Evolutionary conservation across 2,888 invertebrate species (phyloP).

Genomic region (Trachelus troglodyta): DNA sequence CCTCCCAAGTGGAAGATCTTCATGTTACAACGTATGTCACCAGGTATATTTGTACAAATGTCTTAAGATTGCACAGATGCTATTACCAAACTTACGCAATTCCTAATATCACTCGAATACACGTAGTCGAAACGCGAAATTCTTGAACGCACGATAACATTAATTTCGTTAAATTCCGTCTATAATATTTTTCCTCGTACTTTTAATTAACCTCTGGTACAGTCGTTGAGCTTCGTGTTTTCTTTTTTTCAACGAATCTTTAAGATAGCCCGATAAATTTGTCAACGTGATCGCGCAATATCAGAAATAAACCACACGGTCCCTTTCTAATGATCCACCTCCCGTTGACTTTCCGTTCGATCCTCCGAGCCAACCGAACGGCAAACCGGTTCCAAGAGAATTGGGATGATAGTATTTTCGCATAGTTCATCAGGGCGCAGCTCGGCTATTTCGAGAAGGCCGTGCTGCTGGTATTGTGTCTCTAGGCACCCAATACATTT

Average conservation of each 20-base stretch:
- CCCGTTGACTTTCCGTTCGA: background rate
- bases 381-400: conserved; percentile 39
- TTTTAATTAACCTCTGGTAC: no score
- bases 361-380: background rate
- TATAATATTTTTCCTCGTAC: no score
- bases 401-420: conserved; percentile 57
- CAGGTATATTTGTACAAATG: no score
- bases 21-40: no score
- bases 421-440: conserved; percentile 49
- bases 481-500: conserved; percentile 35
- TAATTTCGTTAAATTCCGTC: no score
- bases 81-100: no score
- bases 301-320: conserved; percentile 19
- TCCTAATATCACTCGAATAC: no score
- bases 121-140: no score
- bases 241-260: background rate
- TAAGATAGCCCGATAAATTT: conserved; percentile 18
- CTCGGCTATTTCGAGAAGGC: conserved; percentile 62
- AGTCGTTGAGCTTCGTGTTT: background rate
- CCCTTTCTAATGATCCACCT: background rate
- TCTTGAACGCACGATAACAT: no score
- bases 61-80: no score
- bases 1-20: no score
- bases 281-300: conserved; percentile 22
- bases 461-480: conserved; percentile 50